Evolutionary conservation across 2,888 invertebrate genomes (phyloP), one percentile per base, ranked within the genome.

Genomic region (Coecobrya sp.): DNA sequence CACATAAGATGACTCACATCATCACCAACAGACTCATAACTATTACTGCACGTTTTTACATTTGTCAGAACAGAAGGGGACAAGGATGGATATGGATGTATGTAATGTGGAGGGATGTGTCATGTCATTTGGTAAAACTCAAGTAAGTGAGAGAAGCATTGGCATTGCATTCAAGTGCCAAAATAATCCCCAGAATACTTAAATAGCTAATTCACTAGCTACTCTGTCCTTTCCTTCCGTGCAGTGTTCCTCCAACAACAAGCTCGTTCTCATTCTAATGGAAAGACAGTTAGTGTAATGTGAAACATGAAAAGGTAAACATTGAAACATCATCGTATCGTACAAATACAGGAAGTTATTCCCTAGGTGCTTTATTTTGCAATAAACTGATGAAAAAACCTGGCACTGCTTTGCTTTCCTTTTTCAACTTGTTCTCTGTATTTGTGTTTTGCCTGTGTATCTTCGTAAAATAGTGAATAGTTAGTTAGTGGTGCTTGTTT

Each of bases 301-400:
- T 76, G 16, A 25, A 76, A 76, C 62, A 62, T 45, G 42, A 62
- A 86, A 42, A 68, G 45, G 49, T 55, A 86, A 86, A 86, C 86
- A 86, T 49, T 68, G 86, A 52, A 76, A 45, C 76, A 49, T 52
- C 76, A 10, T 16, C 76, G 49, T 16, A 68, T 30, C 25, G 65
- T 52, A 68, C 68, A 59, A 87, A 84, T 73, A 84, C 84, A 89
- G 89, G 89, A 89, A 89, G 89, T 84, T 55, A 84, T 84, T 84
- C 84, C 89, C 36, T 84, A 84, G 59, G 84, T 89, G 89, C 52
- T 89, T 68, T 59, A 84, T 84, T 89, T 84, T 73, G 89, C 89
- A 84, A 84, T 89, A 89, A 84, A 73, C 59, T 73, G 73, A 55
- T 42, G 65, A 85, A 87, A 55, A 76, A 84, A 84, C 84, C 89